Conservation (phyloP, 1,140 invertebrate species). For the Goniozus legneri region DNA sequence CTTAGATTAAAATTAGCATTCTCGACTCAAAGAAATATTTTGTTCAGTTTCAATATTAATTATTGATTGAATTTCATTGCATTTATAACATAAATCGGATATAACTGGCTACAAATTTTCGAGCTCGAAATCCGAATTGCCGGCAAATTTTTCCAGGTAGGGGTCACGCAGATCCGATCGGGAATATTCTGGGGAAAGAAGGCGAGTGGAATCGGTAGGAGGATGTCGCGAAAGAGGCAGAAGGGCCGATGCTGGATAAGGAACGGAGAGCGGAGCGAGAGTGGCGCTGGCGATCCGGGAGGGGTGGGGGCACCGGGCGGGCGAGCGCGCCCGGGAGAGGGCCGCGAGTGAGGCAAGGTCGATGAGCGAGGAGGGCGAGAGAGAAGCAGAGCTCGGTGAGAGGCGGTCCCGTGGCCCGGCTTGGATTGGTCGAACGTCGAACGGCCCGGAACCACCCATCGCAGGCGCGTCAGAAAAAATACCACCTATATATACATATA, state of each 20-base stretch:
- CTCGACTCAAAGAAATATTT: too few species aligned
- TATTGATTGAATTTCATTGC: too few species aligned
- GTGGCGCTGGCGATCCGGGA: background rate
- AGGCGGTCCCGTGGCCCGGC: conserved; percentile 32
- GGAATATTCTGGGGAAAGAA: too few species aligned
- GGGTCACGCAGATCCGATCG: too few species aligned
- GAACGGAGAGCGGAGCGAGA: conserved; percentile 6
- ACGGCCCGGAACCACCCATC: conserved; percentile 40
- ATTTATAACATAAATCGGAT: too few species aligned
- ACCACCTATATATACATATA: too few species aligned
- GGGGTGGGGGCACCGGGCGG: conserved; percentile 10
- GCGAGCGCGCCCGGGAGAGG: background rate
- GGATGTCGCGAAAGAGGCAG: background rate
- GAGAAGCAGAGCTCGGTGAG: conserved; percentile 30
- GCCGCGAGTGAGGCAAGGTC: conserved; percentile 24
- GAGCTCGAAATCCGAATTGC: too few species aligned
- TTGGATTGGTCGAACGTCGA: conserved; percentile 38
- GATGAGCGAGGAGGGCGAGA: conserved; percentile 26
- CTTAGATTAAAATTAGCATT: too few species aligned
- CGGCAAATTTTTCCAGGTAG: too few species aligned
- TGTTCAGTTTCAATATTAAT: too few species aligned
- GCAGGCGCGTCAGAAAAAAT: conserved; percentile 45
- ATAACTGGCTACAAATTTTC: too few species aligned
- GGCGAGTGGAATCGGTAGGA: background rate
- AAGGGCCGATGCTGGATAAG: background rate